A percentile compares a stretch with the other conserved stretches of the same genome.
These are phyloP conservation scores for Myodes glareolus DNA, from an alignment of 2,113 vertebrate species.

Conservation along the genomic window DNA sequence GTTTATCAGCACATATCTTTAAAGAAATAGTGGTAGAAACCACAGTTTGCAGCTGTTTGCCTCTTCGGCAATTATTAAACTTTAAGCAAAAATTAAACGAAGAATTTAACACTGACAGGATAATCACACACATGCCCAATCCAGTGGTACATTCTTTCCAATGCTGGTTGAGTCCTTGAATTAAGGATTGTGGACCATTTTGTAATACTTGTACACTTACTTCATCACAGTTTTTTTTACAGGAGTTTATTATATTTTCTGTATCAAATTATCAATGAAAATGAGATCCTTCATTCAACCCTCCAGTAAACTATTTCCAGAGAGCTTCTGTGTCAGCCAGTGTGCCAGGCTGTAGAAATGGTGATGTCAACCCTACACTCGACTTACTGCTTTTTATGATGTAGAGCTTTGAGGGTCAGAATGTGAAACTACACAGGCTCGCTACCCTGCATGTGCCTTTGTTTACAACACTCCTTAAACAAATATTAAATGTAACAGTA, in stretches of 20 bases:
- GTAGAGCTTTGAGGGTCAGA: background rate
- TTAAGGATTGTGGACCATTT: background rate
- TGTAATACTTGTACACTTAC: background rate
- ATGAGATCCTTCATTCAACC: background rate
- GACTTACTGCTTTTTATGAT: background rate
- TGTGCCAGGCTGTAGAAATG: background rate
- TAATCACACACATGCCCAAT: background rate
- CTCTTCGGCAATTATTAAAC: background rate
- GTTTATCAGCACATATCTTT: background rate
- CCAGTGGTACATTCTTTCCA: background rate
- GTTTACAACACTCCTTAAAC: background rate
- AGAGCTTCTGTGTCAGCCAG: background rate
- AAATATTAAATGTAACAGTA: constrained; percentile 8
- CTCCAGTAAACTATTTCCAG: background rate
- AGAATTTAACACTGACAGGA: background rate
- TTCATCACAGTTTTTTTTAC: background rate
- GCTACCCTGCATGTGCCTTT: background rate
- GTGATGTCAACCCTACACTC: background rate
- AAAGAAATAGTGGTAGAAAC: background rate
- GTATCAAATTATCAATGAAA: background rate
- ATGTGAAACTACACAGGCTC: background rate
- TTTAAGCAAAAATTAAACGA: constrained; percentile 17
- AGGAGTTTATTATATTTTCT: background rate
- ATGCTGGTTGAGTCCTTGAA: background rate
- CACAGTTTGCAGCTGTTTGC: background rate